These are phyloP conservation scores for Hermodice carunculata DNA, from an alignment of 2,888 invertebrate species.

Conservation along the genomic window DNA sequence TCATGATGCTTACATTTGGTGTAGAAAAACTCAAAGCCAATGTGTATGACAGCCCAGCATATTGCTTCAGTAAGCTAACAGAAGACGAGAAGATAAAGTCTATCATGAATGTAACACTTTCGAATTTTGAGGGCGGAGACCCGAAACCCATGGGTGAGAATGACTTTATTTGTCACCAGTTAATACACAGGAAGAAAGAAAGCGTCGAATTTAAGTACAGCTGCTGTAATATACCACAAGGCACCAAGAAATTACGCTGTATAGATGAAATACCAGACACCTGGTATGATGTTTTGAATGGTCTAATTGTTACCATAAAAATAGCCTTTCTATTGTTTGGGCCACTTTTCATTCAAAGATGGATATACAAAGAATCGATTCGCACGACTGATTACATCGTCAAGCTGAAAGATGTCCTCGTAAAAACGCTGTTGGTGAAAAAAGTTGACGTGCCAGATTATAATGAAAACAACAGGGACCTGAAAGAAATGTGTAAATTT, in stretches of 20 bases:
- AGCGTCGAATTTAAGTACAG: constrained; percentile 54
- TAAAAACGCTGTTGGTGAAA: constrained; percentile 40
- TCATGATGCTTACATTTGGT: constrained; percentile 60
- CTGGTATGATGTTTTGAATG: constrained; percentile 59
- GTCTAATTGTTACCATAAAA: constrained; percentile 56
- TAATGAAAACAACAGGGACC: too few species aligned
- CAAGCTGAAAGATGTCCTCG: constrained; percentile 25
- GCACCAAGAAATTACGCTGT: too few species aligned
- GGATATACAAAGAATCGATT: constrained; percentile 60
- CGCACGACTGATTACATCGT: constrained; percentile 61
- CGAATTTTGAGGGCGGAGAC: too few species aligned
- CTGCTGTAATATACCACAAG: too few species aligned
- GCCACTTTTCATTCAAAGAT: constrained; percentile 56
- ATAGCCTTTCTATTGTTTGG: constrained; percentile 57
- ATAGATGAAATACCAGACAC: constrained; percentile 48
- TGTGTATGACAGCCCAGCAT: constrained; percentile 22
- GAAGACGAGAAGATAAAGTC: constrained; percentile 17
- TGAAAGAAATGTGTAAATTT: constrained; percentile 37
- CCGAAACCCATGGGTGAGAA: constrained; percentile 18
- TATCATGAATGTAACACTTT: too few species aligned
- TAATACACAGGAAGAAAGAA: constrained; percentile 45
- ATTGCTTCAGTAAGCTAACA: constrained; percentile 24
- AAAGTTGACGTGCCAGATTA: too few species aligned
- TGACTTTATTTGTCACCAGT: constrained; percentile 50
- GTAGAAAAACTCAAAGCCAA: constrained; percentile 50